Conservation (phyloP, 1,140 invertebrate species). For the Apis mellifera region DNA sequence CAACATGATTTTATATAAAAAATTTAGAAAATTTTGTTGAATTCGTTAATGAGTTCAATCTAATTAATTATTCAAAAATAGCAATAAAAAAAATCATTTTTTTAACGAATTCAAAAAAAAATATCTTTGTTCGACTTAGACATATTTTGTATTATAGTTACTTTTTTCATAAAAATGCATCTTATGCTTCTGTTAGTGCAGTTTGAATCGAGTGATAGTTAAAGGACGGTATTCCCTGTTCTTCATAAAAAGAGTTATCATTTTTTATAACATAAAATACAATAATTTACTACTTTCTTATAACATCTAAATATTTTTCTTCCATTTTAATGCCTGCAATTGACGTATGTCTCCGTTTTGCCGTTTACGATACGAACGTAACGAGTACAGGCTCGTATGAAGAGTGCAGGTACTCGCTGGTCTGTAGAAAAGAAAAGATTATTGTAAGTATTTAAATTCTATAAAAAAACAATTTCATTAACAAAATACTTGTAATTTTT, state of each 20-base stretch:
- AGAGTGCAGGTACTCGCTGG: slow-evolving; percentile 78
- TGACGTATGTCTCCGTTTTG: slow-evolving; percentile 72
- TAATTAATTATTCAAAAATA: background rate
- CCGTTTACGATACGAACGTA: slow-evolving; percentile 79
- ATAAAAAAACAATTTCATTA: no score
- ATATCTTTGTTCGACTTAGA: background rate
- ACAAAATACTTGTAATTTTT: background rate
- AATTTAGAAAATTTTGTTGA: background rate
- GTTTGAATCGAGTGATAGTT: background rate
- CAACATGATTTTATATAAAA: background rate
- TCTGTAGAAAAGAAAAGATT: slow-evolving; percentile 64
- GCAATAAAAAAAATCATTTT: background rate
- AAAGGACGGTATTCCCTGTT: slow-evolving; percentile 14
- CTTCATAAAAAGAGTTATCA: slow-evolving; percentile 37
- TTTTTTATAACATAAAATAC: slow-evolving; percentile 43
- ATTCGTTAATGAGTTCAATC: background rate
- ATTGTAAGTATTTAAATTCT: background rate
- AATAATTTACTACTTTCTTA: slow-evolving; percentile 46
- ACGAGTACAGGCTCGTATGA: slow-evolving; percentile 80
- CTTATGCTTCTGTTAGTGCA: no score
- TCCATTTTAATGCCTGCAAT: slow-evolving; percentile 72
- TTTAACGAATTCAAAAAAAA: background rate
- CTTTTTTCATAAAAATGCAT: background rate
- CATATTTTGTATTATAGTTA: background rate
- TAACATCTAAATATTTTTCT: slow-evolving; percentile 46